Base-by-base conservation (phyloP, 2,797 vertebrate genomes). In the Nannoperca australis region DNA sequence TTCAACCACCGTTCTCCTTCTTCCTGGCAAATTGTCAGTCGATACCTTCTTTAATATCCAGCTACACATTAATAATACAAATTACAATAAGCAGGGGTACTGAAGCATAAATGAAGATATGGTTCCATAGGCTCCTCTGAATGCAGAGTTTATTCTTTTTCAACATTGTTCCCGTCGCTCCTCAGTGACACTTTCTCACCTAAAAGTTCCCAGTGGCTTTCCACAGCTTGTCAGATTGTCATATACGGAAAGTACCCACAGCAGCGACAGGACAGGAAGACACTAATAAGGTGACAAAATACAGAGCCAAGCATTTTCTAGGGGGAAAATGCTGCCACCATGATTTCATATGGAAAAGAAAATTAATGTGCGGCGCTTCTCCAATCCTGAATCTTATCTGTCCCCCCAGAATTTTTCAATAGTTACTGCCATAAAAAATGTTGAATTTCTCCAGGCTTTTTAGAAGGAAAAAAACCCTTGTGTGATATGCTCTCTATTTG, bases 231-330 rank as follows among this genome's bases (percentile, higher is more conserved):
- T 92, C 93, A 92, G 49, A 68, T 78, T 90, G 88, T 91, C 90
- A 87, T 71, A 82, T 88, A 85, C 79, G 80, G 81, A 85, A 84
- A 83, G 82, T 77, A 86, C 77, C 86, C 67, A 64, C 76, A 84
- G 90, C 81, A 65, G 80, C 56, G 11, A 59, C 73, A 69, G 81
- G 90, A 92, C 84, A 88, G 90, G 84, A 86, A 90, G 88, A 89
- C 86, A 87, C 91, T 94, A 94, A 94, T 93, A 91, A 92, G 92
- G 85, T 85, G 84, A 92, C 91, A 92, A 91, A 92, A 93, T 85
- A 92, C 88, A 87, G 87, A 87, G 85, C 73, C 88, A 81, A 90
- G 88, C 92, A 85, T 87, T 93, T 93, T 90, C 91, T 82, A 66
- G 73, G 32, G 78, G 79, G 80, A 84, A 83, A 87, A 90, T 70